Conservation (phyloP, 2,113 vertebrate genomes). For the pig (Sus scrofa) region DNA sequence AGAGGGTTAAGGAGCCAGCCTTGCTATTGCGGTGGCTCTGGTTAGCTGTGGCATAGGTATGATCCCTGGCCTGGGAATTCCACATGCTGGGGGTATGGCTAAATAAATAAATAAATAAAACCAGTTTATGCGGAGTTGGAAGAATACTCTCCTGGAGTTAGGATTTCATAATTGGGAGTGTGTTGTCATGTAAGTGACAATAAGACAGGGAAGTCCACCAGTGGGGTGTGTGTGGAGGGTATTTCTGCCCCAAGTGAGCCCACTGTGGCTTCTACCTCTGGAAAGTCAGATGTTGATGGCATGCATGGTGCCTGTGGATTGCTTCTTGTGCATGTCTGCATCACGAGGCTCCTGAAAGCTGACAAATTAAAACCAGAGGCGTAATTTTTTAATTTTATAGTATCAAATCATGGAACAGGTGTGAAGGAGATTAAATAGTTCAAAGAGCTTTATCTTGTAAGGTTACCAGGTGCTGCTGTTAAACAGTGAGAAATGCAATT, state of each 20-base stretch:
- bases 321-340: neutral
- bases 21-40: too few relatives aligned
- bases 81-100: too few relatives aligned
- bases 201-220: neutral
- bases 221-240: too few relatives aligned
- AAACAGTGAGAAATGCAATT: neutral
- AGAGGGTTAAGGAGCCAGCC: too few relatives aligned
- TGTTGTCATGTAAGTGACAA: neutral
- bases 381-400: neutral
- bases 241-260: neutral
- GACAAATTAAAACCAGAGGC: neutral
- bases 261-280: neutral
- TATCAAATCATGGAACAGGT: too few relatives aligned
- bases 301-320: neutral
- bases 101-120: neutral
- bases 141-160: neutral
- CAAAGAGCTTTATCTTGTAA: neutral
- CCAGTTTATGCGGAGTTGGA: neutral
- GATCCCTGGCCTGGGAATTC: too few relatives aligned
- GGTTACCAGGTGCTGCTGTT: neutral
- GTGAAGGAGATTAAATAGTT: neutral
- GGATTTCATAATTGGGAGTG: neutral
- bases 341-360: neutral
- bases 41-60: too few relatives aligned
- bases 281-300: neutral